Percentiles rank a stretch among this genome's conserved stretches.
Conservation (phyloP, 2,888 invertebrate species). For the Atethmia centrago region DNA sequence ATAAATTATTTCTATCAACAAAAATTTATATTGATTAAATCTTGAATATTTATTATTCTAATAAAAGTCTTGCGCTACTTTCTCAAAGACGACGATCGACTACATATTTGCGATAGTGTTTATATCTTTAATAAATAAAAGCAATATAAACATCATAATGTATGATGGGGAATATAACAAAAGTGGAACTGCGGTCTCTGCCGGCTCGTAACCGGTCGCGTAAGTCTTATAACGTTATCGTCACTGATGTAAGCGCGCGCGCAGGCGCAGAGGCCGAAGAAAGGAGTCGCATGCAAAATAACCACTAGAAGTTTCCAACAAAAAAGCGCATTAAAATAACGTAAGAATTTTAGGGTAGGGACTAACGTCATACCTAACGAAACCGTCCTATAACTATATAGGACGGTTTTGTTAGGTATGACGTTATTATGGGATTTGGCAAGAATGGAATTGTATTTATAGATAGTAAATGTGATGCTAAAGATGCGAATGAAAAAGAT, state of each 20-base stretch:
- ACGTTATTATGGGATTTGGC: neutral
- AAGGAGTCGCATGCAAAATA: slow-evolving; percentile 55
- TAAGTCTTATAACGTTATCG: slow-evolving; percentile 81
- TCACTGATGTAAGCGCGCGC: slow-evolving; percentile 82
- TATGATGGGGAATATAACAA: slow-evolving; percentile 67
- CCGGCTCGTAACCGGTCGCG: slow-evolving; percentile 80
- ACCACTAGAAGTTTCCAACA: slow-evolving; percentile 23
- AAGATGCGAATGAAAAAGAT: neutral
- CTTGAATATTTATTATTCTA: slow-evolving; percentile 6
- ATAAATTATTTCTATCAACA: slow-evolving; percentile 6
- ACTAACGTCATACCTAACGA: no score
- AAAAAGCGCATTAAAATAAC: slow-evolving; percentile 3
- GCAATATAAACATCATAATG: slow-evolving; percentile 39
- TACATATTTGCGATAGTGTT: slow-evolving; percentile 21
- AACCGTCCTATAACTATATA: no score
- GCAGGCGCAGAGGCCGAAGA: slow-evolving; percentile 59
- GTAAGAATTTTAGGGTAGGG: neutral
- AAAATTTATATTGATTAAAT: neutral
- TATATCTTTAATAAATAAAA: slow-evolving; percentile 28
- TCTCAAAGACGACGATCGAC: slow-evolving; percentile 3
- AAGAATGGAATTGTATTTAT: neutral
- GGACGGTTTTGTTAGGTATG: neutral
- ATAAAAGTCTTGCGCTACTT: slow-evolving; percentile 24
- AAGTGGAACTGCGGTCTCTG: slow-evolving; percentile 64
- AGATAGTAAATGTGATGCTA: neutral